Base-by-base conservation (phyloP, 2,113 vertebrate genomes). In the Eublepharis macularius region DNA sequence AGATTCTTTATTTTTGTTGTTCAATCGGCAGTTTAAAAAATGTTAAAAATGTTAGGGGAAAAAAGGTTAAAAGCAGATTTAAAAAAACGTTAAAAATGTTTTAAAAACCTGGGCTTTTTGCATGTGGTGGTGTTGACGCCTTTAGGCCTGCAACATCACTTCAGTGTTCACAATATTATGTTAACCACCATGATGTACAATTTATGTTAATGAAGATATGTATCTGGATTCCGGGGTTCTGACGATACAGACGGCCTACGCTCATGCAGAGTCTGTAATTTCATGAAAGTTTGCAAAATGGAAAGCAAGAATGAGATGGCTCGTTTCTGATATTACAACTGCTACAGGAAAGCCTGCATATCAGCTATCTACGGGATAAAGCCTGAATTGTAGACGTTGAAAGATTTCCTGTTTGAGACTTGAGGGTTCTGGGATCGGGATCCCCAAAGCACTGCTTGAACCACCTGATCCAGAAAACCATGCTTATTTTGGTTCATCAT, bases 61-160 rank as follows among this genome's bases (percentile, higher is more conserved):
- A n/a, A n/a, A n/a, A n/a, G n/a, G n/a, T n/a, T n/a, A n/a, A n/a
- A n/a, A n/a, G n/a, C n/a, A n/a, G n/a, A n/a, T n/a, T n/a, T n/a
- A n/a, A n/a, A n/a, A n/a, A n/a, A n/a, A n/a, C n/a, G n/a, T n/a
- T n/a, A n/a, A n/a, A n/a, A n/a, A n/a, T n/a, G n/a, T n/a, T n/a
- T n/a, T n/a, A n/a, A n/a, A n/a, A n/a, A n/a, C n/a, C n/a, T n/a
- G n/a, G n/a, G n/a, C n/a, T n/a, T n/a, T n/a, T n/a, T n/a, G n/a
- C n/a, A n/a, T n/a, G n/a, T n/a, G n/a, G n/a, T n/a, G n/a, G n/a
- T n/a, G n/a, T n/a, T n/a, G n/a, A n/a, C 79, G 83, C 19, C 32
- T 91, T 86, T 85, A 91, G 88, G 87, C 77, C 1, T 63, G 69
- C n/a, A 36, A 6, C 12, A n/a, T 69, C 75, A 8, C 24, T 77